phyloP scores from a whole-genome alignment of 2,888 invertebrate species.

The Amiota communis region DNA sequence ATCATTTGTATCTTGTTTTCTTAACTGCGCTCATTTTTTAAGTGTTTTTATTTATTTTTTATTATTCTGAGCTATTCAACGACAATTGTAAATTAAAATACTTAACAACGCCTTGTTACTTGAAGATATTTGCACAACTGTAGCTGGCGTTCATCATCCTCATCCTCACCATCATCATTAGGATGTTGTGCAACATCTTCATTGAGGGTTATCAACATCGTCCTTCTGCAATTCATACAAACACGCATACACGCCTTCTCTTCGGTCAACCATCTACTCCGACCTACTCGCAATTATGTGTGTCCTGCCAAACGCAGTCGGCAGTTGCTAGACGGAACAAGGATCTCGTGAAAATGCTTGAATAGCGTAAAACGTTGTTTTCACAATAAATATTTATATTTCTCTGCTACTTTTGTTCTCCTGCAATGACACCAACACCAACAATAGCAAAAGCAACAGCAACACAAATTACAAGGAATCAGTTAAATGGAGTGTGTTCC shows the following conservation, averaged over 20 bases:
- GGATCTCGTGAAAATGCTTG: not conserved
- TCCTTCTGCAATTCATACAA: slow-evolving; percentile 19
- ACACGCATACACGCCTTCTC: slow-evolving; percentile 42
- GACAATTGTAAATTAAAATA: slow-evolving; percentile 52
- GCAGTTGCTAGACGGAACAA: not conserved
- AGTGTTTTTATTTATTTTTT: slow-evolving; percentile 8
- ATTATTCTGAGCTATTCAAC: slow-evolving; percentile 14
- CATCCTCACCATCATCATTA: slow-evolving; percentile 1
- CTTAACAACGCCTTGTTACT: slow-evolving; percentile 34
- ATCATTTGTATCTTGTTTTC: not conserved
- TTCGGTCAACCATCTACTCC: not conserved
- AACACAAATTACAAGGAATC: slow-evolving; percentile 46
- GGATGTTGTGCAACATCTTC: slow-evolving; percentile 11
- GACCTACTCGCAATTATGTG: not conserved
- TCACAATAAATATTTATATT: slow-evolving; percentile 59
- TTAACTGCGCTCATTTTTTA: not conserved
- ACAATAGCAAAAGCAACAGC: not conserved
- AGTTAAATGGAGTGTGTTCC: slow-evolving; percentile 62
- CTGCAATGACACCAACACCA: not conserved
- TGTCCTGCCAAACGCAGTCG: slow-evolving; percentile 16
- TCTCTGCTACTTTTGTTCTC: slow-evolving; percentile 20
- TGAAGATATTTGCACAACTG: slow-evolving; percentile 53
- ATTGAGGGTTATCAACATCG: slow-evolving; percentile 6
- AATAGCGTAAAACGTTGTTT: slow-evolving; percentile 53
- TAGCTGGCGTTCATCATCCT: not conserved